These are phyloP conservation scores for Liolophura sinensis DNA, from an alignment of 1,140 invertebrate species.

Conservation along the genomic window DNA sequence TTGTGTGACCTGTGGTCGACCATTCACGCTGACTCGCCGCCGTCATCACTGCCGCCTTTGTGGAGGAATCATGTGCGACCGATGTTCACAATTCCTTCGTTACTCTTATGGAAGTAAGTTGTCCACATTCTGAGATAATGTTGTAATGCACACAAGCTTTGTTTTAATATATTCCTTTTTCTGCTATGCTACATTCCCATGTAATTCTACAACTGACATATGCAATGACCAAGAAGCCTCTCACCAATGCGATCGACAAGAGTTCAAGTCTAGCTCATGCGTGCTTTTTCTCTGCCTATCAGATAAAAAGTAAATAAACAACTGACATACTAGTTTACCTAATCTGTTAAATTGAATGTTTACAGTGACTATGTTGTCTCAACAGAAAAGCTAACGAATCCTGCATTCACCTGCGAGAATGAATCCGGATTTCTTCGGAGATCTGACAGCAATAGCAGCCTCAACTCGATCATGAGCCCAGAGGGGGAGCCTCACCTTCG, in stretches of 20 bases:
- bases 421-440: conserved; percentile 48
- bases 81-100: conserved; percentile 88
- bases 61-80: conserved; percentile 92
- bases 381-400: conserved; percentile 67
- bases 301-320: too few species aligned
- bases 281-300: too few species aligned
- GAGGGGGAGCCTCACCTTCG: conserved; percentile 72
- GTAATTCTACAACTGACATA: too few species aligned
- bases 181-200: too few species aligned
- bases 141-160: too few species aligned
- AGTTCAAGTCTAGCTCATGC: too few species aligned
- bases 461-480: conserved; percentile 54
- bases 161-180: too few species aligned
- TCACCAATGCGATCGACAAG: too few species aligned
- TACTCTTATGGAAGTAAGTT: conserved; percentile 81
- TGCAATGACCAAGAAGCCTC: too few species aligned
- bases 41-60: conserved; percentile 97
- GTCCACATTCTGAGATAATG: background rate
- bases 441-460: conserved; percentile 51
- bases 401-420: conserved; percentile 50
- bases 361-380: conserved; percentile 26
- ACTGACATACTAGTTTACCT: too few species aligned
- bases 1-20: conserved; percentile 88
- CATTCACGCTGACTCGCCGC: conserved; percentile 83
- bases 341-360: background rate